Base-by-base conservation (phyloP, 2,113 vertebrate species). In the Ceyx melanurus region DNA sequence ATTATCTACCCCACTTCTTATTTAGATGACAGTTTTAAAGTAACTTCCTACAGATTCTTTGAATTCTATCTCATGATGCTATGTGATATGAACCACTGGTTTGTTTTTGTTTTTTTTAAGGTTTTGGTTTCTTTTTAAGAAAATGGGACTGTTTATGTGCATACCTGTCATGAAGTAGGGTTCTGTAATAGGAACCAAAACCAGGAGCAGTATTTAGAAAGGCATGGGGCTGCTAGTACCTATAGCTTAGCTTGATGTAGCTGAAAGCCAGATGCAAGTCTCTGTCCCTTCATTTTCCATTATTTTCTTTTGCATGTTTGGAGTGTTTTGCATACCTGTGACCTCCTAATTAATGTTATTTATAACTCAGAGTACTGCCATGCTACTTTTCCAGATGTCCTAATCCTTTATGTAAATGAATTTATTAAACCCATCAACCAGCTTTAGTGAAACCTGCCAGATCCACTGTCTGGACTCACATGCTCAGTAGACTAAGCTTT, bases 351-450 rank as follows among this genome's bases (percentile, higher is more conserved):
- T 97, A 97, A 93, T 21, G 0, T 97, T 97, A 94, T 97, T 98
- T 98, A 97, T 96, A 92, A 97, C 96, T 97, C 96, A 97, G 97
- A n/a, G n/a, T n/a, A 97, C 96, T 84, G 85, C 92, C 94, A 84
- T 67, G 82, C 92, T 97, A 95, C 94, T 97, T 97, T 97, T 97
- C 96, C 97, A 97, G 95, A 97, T 97, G 97, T 97, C 79, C 90
- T 97, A 97, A 98, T 97, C 97, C 92, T 97, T 97, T 97, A 96
- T 97, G 94, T 97, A 97, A 97, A 98, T 98, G 93, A 95, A 97
- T 65, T 96, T 98, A 97, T 97, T 97, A 97, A 97, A 97, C 74
- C 91, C 96, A 97, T 95, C 74, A 96, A 97, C 89, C 92, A 95
- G 89, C 82, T 93, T 95, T 78, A 82, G 84, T 90, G 94, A 97